Evolutionary conservation across 2,888 invertebrate species (phyloP).

Genomic region (Blastobasis adustella): DNA sequence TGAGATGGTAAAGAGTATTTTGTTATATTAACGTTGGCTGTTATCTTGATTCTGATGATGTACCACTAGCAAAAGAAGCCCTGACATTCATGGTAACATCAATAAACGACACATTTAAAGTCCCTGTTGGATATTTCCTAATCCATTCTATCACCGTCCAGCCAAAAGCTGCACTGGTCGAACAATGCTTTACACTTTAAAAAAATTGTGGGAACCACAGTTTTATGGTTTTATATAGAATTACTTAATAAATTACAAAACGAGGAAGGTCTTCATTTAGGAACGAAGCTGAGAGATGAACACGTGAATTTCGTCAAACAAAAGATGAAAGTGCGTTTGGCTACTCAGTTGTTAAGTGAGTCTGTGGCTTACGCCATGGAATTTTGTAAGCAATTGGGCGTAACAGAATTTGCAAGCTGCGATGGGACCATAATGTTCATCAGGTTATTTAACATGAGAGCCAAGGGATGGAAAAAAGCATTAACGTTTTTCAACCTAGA

Average conservation of each 20-base stretch:
- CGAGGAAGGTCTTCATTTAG: constrained; percentile 11
- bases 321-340: constrained; percentile 1
- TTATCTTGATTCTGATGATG: no score
- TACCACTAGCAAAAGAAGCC: no score
- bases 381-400: neutral
- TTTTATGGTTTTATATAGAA: constrained; percentile 7
- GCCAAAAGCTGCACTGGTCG: no score
- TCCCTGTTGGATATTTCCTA: no score
- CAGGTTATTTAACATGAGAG: neutral
- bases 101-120: no score
- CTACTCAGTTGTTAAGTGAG: neutral
- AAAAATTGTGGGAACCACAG: neutral
- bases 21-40: no score
- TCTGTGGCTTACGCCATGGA: constrained; percentile 2
- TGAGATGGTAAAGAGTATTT: no score
- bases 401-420: neutral
- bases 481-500: no score
- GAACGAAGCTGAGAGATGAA: constrained; percentile 5
- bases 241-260: constrained; percentile 7
- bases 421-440: neutral
- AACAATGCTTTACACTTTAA: no score
- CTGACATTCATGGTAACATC: no score
- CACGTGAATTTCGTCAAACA: constrained; percentile 9
- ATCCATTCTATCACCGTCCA: no score
- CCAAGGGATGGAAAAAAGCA: neutral